phyloP scores from a whole-genome alignment of 2,113 vertebrate species.

The Nothobranchius furzeri region DNA sequence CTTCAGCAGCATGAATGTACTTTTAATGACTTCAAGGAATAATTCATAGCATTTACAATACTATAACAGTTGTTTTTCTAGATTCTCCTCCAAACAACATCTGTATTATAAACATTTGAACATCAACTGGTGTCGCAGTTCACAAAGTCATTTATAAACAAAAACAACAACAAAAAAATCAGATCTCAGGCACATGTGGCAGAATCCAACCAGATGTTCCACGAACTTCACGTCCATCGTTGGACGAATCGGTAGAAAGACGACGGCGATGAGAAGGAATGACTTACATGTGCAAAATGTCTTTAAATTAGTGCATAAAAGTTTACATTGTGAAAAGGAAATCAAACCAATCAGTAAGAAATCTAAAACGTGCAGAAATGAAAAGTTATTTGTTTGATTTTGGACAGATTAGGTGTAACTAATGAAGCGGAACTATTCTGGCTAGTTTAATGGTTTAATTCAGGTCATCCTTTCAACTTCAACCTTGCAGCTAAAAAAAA shows the following conservation, averaged over 20 bases:
- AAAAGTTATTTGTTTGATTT: background rate
- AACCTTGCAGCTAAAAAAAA: too few relatives aligned
- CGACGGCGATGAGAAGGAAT: slow-evolving; percentile 17
- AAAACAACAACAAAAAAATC: slow-evolving; percentile 3
- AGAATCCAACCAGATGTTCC: slow-evolving; percentile 64
- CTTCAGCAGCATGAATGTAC: too few relatives aligned
- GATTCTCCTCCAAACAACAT: background rate
- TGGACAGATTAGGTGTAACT: background rate
- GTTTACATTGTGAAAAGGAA: background rate
- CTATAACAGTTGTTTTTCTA: too few relatives aligned
- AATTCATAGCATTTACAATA: too few relatives aligned
- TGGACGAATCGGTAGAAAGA: slow-evolving; percentile 37
- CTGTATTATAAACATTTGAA: slow-evolving; percentile 12
- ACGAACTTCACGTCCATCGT: slow-evolving; percentile 45
- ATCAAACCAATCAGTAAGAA: background rate
- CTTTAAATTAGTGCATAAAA: slow-evolving; percentile 35
- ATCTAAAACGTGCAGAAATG: slow-evolving; percentile 51
- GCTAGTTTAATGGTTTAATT: background rate
- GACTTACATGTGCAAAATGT: slow-evolving; percentile 51
- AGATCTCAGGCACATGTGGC: slow-evolving; percentile 76
- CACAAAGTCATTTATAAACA: slow-evolving; percentile 13
- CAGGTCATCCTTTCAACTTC: too few relatives aligned
- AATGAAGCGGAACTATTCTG: background rate
- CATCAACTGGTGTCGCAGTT: slow-evolving; percentile 18
- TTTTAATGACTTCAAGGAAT: too few relatives aligned